phyloP scores from a whole-genome alignment of 2,888 invertebrate genomes.

The Diarsia brunnea region DNA sequence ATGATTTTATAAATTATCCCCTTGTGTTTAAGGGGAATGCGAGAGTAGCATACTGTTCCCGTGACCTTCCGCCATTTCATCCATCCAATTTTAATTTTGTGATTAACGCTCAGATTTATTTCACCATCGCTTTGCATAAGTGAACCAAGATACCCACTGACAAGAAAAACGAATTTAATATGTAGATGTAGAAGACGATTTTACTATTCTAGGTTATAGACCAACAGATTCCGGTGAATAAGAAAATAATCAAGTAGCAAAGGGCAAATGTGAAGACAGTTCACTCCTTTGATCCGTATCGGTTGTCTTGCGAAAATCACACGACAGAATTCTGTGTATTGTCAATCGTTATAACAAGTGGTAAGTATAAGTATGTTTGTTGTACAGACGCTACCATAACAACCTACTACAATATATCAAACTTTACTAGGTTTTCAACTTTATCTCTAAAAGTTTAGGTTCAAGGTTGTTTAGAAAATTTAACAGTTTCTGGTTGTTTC shows the following conservation, averaged over 20 bases:
- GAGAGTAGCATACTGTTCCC: neutral
- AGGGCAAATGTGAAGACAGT: conserved; percentile 35
- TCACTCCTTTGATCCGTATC: conserved; percentile 56
- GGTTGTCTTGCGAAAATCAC: conserved; percentile 41
- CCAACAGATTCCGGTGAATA: conserved; percentile 13
- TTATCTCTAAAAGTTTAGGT: no score
- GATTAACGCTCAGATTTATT: neutral
- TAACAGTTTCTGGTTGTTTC: no score
- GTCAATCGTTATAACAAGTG: conserved; percentile 32
- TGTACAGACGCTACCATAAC: neutral
- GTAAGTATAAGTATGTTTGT: neutral
- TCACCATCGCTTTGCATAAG: neutral
- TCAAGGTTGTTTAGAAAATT: no score
- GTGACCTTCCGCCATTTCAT: neutral
- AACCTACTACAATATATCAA: no score
- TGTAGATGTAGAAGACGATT: neutral
- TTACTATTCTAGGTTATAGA: conserved; percentile 16
- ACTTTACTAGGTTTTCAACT: no score
- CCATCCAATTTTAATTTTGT: neutral
- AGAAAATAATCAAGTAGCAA: conserved; percentile 46
- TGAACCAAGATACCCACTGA: neutral
- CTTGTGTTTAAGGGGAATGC: neutral
- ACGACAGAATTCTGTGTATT: conserved; percentile 20
- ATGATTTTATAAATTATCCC: neutral
- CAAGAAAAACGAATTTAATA: neutral